Evolutionary conservation across 2,113 vertebrate genomes (phyloP), one percentile per base, ranked within the genome.

Genomic region (Proteles cristata): DNA sequence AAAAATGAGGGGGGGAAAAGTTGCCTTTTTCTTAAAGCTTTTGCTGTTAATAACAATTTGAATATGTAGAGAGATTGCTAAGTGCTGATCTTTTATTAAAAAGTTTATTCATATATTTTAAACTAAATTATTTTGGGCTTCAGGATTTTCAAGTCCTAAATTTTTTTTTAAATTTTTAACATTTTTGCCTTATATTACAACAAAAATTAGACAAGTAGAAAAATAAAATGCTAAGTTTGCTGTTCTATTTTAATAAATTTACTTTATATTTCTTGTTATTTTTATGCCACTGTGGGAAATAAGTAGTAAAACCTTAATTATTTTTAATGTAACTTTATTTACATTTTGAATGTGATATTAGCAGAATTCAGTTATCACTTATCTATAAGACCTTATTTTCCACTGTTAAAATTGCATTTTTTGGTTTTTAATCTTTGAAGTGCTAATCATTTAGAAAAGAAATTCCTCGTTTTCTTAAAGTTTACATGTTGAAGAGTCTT

Each of bases 281-380:
- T 90, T 94, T 89, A 33, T 81, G 71, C 45, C n/a, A 85, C 8
- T 68, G 86, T 90, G 43, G 26, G 94, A 93, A 91, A 80, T 76
- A 65, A 90, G 55, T 53, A 96, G 15, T 89, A 80, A 96, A 82
- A 82, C 17, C 6, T 83, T 83, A 81, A 77, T 77, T 87, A 82
- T n/a, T 66, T 97, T 79, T 82, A 45, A 55, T 90, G n/a, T 93
- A 83, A 80, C 15, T 95, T 96, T 11, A 88, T 89, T 97, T 31
- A 82, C 71, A 92, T 92, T 83, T 96, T 93, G 48, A 90, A 35
- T 88, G 28, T 94, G 73, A 19, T 90, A 73, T 43, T 93, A 83
- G 19, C 53, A 88, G 73, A 90, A 89, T 39, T 92, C 3, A 89
- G 11, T 88, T 7, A 31, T 55, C 31, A 83, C n/a, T 69, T 84